Conservation (phyloP, 2,113 vertebrate species). For the Tonatia bakeri region DNA sequence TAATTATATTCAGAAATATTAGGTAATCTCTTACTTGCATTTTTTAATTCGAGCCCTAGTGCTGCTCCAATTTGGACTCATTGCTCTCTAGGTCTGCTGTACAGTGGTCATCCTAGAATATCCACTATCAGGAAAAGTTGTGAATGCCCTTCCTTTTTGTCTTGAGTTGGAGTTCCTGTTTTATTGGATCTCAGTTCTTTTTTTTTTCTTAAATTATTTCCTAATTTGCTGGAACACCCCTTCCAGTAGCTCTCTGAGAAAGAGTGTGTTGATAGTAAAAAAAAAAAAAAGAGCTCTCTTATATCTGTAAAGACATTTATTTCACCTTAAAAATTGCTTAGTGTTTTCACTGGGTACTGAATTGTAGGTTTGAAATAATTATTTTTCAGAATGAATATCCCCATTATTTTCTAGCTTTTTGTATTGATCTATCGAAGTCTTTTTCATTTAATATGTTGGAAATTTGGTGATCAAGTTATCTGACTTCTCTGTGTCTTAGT, state of each 20-base stretch:
- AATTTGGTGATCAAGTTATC: neutral
- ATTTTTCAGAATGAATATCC: neutral
- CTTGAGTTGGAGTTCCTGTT: neutral
- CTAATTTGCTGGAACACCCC: neutral
- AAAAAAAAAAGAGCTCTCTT: neutral
- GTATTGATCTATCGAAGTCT: neutral
- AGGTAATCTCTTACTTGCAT: neutral
- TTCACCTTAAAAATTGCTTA: neutral
- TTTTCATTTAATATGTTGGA: neutral
- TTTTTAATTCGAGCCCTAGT: neutral
- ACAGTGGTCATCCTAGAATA: neutral
- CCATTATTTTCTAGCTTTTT: neutral
- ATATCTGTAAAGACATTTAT: neutral
- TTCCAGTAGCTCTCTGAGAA: neutral
- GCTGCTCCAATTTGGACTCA: neutral
- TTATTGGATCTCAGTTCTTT: neutral
- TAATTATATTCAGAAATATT: neutral
- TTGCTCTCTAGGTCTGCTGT: neutral
- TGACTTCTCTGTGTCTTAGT: neutral
- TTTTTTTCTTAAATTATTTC: neutral
- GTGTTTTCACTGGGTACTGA: neutral
- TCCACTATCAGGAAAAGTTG: neutral
- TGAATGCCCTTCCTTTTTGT: neutral
- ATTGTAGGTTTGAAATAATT: neutral
- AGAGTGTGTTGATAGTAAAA: neutral